Evolutionary conservation across 2,797 vertebrate genomes (phyloP).

Genomic region (Pteropus rufus): DNA sequence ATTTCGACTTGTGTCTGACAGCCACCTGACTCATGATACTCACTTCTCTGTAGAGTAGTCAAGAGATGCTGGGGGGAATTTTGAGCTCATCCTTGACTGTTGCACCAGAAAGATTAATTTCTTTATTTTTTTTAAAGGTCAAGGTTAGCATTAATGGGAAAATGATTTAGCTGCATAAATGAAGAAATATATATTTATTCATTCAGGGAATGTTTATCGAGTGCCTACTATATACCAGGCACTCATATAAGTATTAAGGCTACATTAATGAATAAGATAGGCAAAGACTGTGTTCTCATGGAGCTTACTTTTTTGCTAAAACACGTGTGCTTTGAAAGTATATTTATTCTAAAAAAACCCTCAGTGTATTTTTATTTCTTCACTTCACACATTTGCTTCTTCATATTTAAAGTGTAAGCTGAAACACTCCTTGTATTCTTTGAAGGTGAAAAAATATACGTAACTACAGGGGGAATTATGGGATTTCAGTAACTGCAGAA

Average conservation of each 20-base stretch:
- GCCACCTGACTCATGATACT: background rate
- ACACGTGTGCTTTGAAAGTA: slow-evolving; percentile 44
- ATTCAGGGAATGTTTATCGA: background rate
- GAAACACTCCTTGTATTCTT: slow-evolving; percentile 54
- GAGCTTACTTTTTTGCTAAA: slow-evolving; percentile 43
- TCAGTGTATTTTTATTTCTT: slow-evolving; percentile 69
- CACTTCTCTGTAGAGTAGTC: background rate
- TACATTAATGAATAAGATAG: background rate
- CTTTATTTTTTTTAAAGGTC: slow-evolving; percentile 9
- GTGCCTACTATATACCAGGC: background rate
- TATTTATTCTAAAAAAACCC: slow-evolving; percentile 22
- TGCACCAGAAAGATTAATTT: background rate
- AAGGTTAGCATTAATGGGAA: background rate
- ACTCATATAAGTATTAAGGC: background rate
- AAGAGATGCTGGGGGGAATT: background rate
- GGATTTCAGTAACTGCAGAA: slow-evolving; percentile 36
- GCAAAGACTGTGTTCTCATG: background rate
- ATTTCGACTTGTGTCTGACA: background rate
- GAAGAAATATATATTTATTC: background rate
- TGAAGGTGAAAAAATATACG: slow-evolving; percentile 55
- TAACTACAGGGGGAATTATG: slow-evolving; percentile 34
- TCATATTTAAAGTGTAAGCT: slow-evolving; percentile 68
- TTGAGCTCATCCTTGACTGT: background rate
- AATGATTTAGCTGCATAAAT: background rate
- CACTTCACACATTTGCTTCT: slow-evolving; percentile 63